A percentile compares a stretch with the other conserved stretches of the same genome.
Conservation (phyloP, 2,888 invertebrate genomes). For the Odontothrips loti region DNA sequence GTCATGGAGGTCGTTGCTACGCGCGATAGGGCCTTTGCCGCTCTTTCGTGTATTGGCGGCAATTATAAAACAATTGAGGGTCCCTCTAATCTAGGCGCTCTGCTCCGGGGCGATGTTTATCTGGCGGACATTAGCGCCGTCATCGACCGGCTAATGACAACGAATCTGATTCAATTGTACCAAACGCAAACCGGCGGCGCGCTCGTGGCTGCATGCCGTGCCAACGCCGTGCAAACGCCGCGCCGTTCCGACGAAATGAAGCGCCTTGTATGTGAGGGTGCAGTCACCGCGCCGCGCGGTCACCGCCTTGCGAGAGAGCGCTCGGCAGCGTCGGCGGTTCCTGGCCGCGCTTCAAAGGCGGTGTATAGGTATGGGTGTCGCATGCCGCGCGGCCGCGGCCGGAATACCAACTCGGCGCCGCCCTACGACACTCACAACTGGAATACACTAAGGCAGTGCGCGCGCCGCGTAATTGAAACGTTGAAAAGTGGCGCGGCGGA, state of each 20-base stretch:
- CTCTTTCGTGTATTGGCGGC: background rate
- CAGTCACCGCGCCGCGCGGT: background rate
- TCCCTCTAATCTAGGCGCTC: background rate
- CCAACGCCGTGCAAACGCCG: too few relatives aligned
- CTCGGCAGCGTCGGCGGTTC: background rate
- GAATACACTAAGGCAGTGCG: background rate
- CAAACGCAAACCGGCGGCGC: background rate
- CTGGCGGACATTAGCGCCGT: conserved; percentile 6
- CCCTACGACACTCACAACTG: background rate
- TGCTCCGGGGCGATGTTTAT: background rate
- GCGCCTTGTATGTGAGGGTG: conserved; percentile 14
- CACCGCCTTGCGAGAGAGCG: background rate
- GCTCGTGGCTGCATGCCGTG: background rate
- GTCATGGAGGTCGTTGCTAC: too few relatives aligned
- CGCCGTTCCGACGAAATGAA: background rate
- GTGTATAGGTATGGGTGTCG: background rate
- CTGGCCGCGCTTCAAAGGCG: conserved; percentile 11
- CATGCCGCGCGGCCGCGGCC: background rate
- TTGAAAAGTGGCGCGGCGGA: too few relatives aligned
- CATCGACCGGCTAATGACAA: conserved; percentile 20
- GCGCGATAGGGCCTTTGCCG: background rate
- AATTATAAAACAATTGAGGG: conserved; percentile 23
- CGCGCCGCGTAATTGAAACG: background rate
- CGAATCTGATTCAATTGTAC: conserved; percentile 20
- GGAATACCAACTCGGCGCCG: conserved; percentile 12